These are phyloP conservation scores for Tachuris rubrigastra DNA, from an alignment of 2,113 vertebrate species.

Conservation along the genomic window DNA sequence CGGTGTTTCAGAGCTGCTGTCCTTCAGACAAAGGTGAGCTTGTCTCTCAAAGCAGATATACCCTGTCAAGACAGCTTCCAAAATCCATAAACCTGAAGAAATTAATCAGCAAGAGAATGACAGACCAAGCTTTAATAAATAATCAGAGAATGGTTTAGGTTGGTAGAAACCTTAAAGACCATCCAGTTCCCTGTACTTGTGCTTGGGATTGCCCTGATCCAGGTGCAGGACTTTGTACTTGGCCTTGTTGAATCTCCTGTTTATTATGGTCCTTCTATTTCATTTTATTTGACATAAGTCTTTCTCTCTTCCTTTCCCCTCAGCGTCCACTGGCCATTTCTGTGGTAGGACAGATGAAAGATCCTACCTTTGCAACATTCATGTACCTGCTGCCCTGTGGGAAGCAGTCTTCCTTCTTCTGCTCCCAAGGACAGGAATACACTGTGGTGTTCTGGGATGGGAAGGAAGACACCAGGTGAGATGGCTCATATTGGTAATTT, in stretches of 20 bases:
- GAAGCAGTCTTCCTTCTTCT: slow-evolving; percentile 86
- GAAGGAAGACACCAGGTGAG: slow-evolving; percentile 85
- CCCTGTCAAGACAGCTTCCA: neutral
- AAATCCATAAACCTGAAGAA: neutral
- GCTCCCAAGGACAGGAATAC: slow-evolving; percentile 84
- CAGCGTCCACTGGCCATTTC: slow-evolving; percentile 87
- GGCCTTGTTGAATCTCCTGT: neutral
- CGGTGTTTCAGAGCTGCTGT: neutral
- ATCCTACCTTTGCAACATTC: slow-evolving; percentile 89
- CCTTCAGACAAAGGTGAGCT: neutral
- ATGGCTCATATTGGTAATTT: neutral
- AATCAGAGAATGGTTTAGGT: neutral
- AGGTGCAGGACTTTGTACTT: neutral
- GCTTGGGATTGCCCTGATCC: neutral
- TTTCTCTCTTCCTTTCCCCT: neutral
- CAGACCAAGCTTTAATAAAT: neutral
- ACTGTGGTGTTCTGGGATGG: slow-evolving; percentile 92
- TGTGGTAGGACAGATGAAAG: slow-evolving; percentile 90
- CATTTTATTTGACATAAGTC: neutral
- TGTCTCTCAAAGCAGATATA: neutral
- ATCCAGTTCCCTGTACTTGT: neutral
- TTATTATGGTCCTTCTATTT: neutral
- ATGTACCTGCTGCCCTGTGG: slow-evolving; percentile 85
- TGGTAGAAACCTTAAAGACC: neutral
- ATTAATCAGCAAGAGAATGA: neutral